Evolutionary conservation across 2,888 invertebrate genomes (phyloP).

Genomic region (Hirtodrosophila confusa): DNA sequence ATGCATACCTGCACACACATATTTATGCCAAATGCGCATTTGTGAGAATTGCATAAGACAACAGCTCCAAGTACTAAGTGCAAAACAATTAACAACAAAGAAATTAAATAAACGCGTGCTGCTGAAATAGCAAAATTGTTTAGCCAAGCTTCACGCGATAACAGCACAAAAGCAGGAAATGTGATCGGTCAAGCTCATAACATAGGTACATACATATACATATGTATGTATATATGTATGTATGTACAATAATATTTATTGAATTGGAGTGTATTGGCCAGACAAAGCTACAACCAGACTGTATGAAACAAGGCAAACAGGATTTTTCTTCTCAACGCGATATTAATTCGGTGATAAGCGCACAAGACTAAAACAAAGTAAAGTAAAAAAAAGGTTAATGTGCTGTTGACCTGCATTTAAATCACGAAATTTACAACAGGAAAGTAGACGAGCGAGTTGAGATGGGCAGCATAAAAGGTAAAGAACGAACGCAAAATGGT

Average conservation of each 20-base stretch:
- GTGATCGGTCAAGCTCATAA: background rate
- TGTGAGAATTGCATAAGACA: slow-evolving; percentile 55
- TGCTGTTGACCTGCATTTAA: slow-evolving; percentile 71
- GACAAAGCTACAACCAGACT: too few relatives aligned
- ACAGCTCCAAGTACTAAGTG: slow-evolving; percentile 45
- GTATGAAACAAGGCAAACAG: slow-evolving; percentile 16
- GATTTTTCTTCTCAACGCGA: slow-evolving; percentile 11
- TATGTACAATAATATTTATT: background rate
- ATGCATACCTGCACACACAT: too few relatives aligned
- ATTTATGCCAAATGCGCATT: slow-evolving; percentile 55
- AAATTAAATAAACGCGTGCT: slow-evolving; percentile 24
- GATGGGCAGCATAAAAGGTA: slow-evolving; percentile 40
- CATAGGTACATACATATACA: background rate
- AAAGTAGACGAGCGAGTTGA: slow-evolving; percentile 29
- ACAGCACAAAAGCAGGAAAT: slow-evolving; percentile 14
- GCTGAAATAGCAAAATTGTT: slow-evolving; percentile 14
- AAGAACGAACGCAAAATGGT: slow-evolving; percentile 21
- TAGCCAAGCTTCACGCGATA: slow-evolving; percentile 10
- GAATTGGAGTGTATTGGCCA: background rate
- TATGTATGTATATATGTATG: background rate
- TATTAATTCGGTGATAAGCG: too few relatives aligned
- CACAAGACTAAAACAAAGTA: slow-evolving; percentile 18
- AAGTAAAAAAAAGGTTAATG: slow-evolving; percentile 56
- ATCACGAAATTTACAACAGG: slow-evolving; percentile 58
- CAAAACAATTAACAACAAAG: slow-evolving; percentile 47